Evolutionary conservation across 2,797 vertebrate genomes (phyloP).

Genomic region (Phrynocephalus vlangalii): DNA sequence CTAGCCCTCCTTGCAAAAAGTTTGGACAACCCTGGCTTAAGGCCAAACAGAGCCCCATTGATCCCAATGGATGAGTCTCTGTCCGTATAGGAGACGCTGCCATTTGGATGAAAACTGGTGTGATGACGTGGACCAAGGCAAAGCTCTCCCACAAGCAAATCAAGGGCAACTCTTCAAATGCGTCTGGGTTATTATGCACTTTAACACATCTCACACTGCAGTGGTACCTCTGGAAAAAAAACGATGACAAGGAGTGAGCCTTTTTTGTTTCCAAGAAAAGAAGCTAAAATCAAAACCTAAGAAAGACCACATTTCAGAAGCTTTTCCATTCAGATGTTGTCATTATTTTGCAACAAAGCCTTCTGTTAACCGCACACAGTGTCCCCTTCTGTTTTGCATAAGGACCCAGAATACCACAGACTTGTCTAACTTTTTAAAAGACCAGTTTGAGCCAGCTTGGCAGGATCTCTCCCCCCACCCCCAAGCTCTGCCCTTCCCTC

Average conservation of each 20-base stretch:
- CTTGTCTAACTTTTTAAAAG: neutral
- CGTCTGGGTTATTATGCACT: neutral
- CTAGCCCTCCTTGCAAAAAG: no score
- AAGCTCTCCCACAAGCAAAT: neutral
- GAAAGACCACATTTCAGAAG: slow-evolving; percentile 12
- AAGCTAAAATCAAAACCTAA: neutral
- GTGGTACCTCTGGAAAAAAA: neutral
- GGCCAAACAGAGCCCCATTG: no score
- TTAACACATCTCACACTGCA: neutral
- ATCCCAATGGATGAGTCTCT: no score
- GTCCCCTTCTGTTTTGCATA: neutral
- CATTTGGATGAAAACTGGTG: neutral
- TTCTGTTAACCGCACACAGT: neutral
- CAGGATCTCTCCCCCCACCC: neutral
- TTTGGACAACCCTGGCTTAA: no score
- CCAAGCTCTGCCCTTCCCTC: neutral
- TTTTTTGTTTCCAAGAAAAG: neutral
- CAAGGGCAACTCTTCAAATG: neutral
- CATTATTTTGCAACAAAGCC: slow-evolving; percentile 6
- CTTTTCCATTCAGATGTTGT: neutral
- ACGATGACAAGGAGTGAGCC: no score
- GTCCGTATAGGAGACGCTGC: neutral
- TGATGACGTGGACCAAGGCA: neutral
- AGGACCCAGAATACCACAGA: neutral
- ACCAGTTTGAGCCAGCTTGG: slow-evolving; percentile 5